Base-by-base conservation (phyloP, 92 coral and sea anemone genomes). In the Umimayanthus kanabou region DNA sequence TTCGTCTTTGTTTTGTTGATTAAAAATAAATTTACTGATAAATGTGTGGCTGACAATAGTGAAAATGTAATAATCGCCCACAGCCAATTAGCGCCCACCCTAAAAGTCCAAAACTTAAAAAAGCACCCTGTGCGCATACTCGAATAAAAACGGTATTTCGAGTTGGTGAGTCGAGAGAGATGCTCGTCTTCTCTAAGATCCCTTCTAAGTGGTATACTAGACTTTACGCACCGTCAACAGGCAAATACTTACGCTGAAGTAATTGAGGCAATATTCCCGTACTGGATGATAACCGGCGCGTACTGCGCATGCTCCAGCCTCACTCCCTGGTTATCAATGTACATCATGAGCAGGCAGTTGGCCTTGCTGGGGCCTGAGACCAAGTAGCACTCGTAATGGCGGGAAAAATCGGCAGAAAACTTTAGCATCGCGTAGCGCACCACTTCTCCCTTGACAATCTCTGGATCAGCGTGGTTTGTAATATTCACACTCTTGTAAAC, bases 321-420 rank as follows among this genome's bases (percentile, higher is more conserved):
- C 33, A 78, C 64, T 45, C 82, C 82, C 66, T 1, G 65, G 82
- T 43, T 47, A 87, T 94, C 89, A 58, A 94, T 73, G 67, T 92
- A 90, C 73, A 95, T 47, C 3, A 82, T 81, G 30, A 93, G 93
- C 2, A 88, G 82, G 69, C 91, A 89, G 37, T 73, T 80, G 0
- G 94, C 92, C 13, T 92, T 76, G 66, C 90, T 91, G 37, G 96
- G 96, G 13, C 98, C 98, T 3, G 94, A 91, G 2, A 96, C 87
- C 9, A 95, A 89, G 83, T 73, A 79, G 33, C 92, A 98, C 55
- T 93, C 93, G 81, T 88, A 95, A 9, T 76, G 73, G 84, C 95
- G 91, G 45, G 98, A 96, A 83, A 96, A 96, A 30, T 91, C 91
- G 40, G 33, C 85, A 29, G 94, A 86, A 98, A 98, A 95, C 55